Percentiles rank a stretch among this genome's conserved stretches.
Conservation (phyloP, 2,797 vertebrate species). For the Acomys russatus region DNA sequence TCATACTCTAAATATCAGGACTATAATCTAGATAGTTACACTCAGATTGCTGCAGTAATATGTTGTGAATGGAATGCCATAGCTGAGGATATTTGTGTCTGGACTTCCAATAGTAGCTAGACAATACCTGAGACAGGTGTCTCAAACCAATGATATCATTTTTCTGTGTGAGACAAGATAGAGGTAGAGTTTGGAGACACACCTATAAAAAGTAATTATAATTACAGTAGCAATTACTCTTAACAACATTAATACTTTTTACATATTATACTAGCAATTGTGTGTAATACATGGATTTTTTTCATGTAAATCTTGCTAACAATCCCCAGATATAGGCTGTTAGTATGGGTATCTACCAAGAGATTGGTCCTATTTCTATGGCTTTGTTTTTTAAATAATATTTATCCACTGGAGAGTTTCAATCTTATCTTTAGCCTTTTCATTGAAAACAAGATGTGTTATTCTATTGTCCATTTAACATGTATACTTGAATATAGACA, state of each 20-base stretch:
- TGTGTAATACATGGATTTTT: background rate
- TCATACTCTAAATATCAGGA: background rate
- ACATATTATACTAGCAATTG: background rate
- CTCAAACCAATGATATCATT: background rate
- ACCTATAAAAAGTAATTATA: background rate
- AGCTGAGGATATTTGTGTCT: background rate
- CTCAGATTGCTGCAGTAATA: background rate
- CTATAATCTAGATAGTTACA: background rate
- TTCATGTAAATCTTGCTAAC: background rate
- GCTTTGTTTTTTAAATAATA: slow-evolving; percentile 8
- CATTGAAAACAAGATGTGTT: background rate
- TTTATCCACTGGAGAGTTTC: background rate
- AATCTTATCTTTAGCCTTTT: background rate
- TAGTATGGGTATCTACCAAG: background rate
- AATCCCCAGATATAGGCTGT: background rate
- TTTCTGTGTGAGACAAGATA: background rate
- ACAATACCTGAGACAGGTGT: background rate
- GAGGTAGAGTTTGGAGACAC: background rate
- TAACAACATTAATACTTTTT: background rate
- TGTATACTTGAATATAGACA: background rate
- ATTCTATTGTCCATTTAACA: background rate
- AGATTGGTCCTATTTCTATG: background rate
- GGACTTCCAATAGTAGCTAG: background rate
- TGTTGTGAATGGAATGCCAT: background rate
- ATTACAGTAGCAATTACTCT: background rate